Evolutionary conservation across 30 jellyfish, hydroid and myxozoan genomes (phyloP), one percentile per base, ranked within the genome.

Genomic region (Chrysaora quinquecirrha): DNA sequence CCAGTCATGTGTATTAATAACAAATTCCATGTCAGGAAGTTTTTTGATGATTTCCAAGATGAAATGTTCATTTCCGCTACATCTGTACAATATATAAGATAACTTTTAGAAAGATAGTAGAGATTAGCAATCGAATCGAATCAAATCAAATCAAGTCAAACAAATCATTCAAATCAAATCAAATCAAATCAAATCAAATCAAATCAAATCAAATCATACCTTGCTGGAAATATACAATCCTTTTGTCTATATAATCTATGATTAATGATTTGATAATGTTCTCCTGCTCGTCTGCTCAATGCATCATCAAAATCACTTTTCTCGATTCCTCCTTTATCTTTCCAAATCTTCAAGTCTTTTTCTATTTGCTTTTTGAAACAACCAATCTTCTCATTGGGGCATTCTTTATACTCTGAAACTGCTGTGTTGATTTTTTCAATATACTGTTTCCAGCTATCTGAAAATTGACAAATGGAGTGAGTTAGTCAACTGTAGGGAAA

Each of bases 11-110:
- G 96, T 52, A 47, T 90, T 90, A 4, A 90, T 84, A 31, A 90
- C 76, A 1, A 90, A 20, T 54, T 90, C 97, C 97, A 90, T 90
- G 58, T 90, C 96, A 33, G 97, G 97, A 7, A 90, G 95, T n/a
- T 90, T 73, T 64, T 90, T 82, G 66, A 90, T 85, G 1, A 84
- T 24, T 76, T 84, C 74, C 82, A 90, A 34, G 22, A 90, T 83
- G 61, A 90, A 90, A 76, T 90, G 97, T 56, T 90, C 97, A 74
- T 90, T 90, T 23, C 97, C 97, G 30, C 83, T 90, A 34, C 97
- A 90, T 47, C 97, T 90, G 33, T 12, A 74, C 54, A n/a, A n/a
- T n/a, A n/a, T n/a, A n/a, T n/a, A n/a, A n/a, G n/a, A n/a, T n/a
- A n/a, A n/a, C n/a, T n/a, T n/a, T n/a, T n/a, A n/a, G n/a, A n/a